Evolutionary conservation across 2,888 invertebrate species (phyloP).

Genomic region (Dastarcus helophoroides): DNA sequence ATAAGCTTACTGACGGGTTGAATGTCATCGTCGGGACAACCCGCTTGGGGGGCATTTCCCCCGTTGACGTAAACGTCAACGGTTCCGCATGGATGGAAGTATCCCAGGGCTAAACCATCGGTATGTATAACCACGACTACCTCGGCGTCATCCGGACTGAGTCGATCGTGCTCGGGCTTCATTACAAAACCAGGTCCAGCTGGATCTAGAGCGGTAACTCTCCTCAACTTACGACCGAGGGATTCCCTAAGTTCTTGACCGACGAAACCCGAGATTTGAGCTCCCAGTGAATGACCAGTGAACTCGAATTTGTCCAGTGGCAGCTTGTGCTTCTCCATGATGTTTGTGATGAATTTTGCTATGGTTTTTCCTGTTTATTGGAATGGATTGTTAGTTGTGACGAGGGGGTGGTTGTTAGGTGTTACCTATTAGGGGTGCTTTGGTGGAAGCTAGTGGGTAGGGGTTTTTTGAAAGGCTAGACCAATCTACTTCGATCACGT

Average conservation of each 20-base stretch:
- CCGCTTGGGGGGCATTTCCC: slow-evolving; percentile 9
- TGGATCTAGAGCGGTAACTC: slow-evolving; percentile 8
- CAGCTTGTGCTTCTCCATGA: not conserved
- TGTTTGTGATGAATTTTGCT: not conserved
- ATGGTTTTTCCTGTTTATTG: slow-evolving; percentile 6
- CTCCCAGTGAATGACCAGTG: slow-evolving; percentile 12
- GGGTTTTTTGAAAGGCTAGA: not conserved
- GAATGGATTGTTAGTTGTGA: too few relatives aligned
- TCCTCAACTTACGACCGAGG: slow-evolving; percentile 1
- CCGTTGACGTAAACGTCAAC: slow-evolving; percentile 13
- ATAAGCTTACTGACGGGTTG: too few relatives aligned
- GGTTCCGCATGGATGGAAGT: slow-evolving; percentile 7
- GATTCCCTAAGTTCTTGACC: slow-evolving; percentile 6
- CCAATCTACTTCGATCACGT: slow-evolving; percentile 1
- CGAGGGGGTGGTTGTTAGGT: too few relatives aligned
- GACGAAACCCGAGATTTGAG: slow-evolving; percentile 11
- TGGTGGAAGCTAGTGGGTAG: too few relatives aligned
- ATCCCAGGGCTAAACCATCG: slow-evolving; percentile 9
- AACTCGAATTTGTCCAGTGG: slow-evolving; percentile 5
- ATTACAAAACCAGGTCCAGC: slow-evolving; percentile 4
- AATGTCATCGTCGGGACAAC: slow-evolving; percentile 10
- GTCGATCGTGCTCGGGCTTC: not conserved
- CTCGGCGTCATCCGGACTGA: slow-evolving; percentile 4
- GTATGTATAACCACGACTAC: slow-evolving; percentile 13
- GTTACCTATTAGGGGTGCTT: too few relatives aligned